phyloP scores from a whole-genome alignment of 1,140 invertebrate species.

The Contarinia nasturtii region DNA sequence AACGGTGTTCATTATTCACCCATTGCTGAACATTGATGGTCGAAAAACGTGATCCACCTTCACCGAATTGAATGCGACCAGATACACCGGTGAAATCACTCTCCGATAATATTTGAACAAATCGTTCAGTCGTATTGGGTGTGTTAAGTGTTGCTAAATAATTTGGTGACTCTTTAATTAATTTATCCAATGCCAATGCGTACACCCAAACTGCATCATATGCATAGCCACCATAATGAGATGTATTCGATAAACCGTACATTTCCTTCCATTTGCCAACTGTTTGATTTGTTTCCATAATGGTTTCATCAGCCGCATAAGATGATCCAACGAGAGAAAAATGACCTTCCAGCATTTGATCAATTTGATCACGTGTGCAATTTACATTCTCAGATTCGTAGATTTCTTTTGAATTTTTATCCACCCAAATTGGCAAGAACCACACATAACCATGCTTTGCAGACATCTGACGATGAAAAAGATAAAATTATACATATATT shows the following conservation, averaged over 20 bases:
- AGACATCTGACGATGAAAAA: constrained; percentile 29
- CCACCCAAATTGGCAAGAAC: constrained; percentile 62
- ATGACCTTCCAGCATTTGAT: constrained; percentile 36
- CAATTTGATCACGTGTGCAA: constrained; percentile 9
- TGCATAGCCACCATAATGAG: constrained; percentile 51
- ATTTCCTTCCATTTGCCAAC: constrained; percentile 34
- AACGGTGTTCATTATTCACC: constrained; percentile 28
- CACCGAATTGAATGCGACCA: constrained; percentile 48
- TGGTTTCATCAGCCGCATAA: constrained; percentile 34
- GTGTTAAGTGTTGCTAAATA: constrained; percentile 20
- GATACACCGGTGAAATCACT: constrained; percentile 61
- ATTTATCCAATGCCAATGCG: constrained; percentile 34
- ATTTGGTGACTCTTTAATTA: constrained; percentile 7
- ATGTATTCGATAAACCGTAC: constrained; percentile 23
- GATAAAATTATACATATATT: no score
- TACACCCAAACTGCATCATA: constrained; percentile 78
- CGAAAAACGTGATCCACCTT: constrained; percentile 44
- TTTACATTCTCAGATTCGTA: constrained; percentile 4
- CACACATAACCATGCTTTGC: constrained; percentile 52
- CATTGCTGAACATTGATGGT: constrained; percentile 53
- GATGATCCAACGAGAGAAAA: constrained; percentile 51
- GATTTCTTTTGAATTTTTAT: constrained; percentile 31
- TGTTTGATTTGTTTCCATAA: constrained; percentile 45
- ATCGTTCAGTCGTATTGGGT: constrained; percentile 22
- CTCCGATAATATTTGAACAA: constrained; percentile 31